These are phyloP conservation scores for Laticauda laticaudata DNA, from an alignment of 2,113 vertebrate genomes.

Conservation along the genomic window DNA sequence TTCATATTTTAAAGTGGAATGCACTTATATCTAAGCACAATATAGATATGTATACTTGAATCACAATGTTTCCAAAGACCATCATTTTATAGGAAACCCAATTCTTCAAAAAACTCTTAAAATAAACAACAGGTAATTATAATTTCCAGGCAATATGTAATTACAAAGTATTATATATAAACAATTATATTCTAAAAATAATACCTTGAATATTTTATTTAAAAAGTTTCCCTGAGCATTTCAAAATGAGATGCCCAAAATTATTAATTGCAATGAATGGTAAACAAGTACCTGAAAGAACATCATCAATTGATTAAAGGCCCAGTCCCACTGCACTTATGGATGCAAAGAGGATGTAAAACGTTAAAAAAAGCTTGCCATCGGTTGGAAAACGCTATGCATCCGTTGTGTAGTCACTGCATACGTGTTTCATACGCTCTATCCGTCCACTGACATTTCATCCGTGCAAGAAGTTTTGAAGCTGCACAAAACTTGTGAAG, in stretches of 20 bases:
- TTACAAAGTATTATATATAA: neutral
- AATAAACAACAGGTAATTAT: neutral
- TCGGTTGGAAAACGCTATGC: no score
- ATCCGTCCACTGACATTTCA: no score
- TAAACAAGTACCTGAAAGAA: neutral
- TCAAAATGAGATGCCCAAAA: neutral
- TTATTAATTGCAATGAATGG: neutral
- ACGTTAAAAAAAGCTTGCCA: no score
- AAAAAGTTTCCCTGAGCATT: neutral
- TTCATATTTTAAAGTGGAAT: neutral
- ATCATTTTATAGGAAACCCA: neutral
- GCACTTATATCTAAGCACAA: neutral
- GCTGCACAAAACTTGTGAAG: no score
- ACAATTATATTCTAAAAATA: neutral
- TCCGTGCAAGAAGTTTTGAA: no score
- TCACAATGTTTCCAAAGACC: neutral
- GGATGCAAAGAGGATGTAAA: no score
- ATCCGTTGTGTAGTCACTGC: no score
- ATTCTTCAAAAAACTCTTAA: neutral
- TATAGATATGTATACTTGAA: neutral
- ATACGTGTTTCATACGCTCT: no score
- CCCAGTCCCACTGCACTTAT: no score
- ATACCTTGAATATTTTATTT: neutral
- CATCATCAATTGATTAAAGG: neutral
- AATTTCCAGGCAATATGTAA: neutral